Base-by-base conservation (phyloP, 2,113 vertebrate genomes). In the Osmerus mordax region DNA sequence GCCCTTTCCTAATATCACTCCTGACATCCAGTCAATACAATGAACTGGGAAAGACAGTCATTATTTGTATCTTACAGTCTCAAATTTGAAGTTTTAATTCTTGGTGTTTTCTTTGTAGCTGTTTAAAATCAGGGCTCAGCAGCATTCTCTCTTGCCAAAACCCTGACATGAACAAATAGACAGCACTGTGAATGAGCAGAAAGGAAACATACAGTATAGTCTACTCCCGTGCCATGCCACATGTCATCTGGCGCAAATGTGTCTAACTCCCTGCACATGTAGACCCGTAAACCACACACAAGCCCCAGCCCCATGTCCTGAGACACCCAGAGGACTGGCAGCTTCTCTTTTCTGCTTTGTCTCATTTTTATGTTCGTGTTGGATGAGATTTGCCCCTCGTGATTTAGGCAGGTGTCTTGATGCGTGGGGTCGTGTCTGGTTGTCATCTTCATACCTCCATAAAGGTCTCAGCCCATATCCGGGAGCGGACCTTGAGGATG, bases 391-490 rank as follows among this genome's bases (percentile, higher is more conserved):
- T 36, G 32, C 32, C 32, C 32, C 32, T 36, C 1, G 41, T 5
- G 41, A 47, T 11, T 47, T 47, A 47, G 41, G 41, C 7, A 47
- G 9, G 41, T 47, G 41, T 47, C 78, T 63, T 23, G 52, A 69
- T 5, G 63, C 55, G 52, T 56, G 54, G 29, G 14, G 21, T 60
- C 58, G 11, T 13, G 58, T 60, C 21, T 60, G 58, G 58, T 23
- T 13, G 7, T 21, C 23, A n/a, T 16, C 60, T 19, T 32, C 90
- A 76, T 78, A 96, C 96, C 90, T 94, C 91, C 2, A 86, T 84
- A 83, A 97, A 95, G 63, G 94, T 95, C 87, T 94, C 90, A 1
- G 94, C 93, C 93, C 94, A 95, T 80, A 97, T 58, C 4, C 93
- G 93, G 52, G 94, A 96, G 68, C 92, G 93, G 74, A 97, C 88